Conservation (phyloP, 2,113 vertebrate species). For the Pseudopodoces humilis region DNA sequence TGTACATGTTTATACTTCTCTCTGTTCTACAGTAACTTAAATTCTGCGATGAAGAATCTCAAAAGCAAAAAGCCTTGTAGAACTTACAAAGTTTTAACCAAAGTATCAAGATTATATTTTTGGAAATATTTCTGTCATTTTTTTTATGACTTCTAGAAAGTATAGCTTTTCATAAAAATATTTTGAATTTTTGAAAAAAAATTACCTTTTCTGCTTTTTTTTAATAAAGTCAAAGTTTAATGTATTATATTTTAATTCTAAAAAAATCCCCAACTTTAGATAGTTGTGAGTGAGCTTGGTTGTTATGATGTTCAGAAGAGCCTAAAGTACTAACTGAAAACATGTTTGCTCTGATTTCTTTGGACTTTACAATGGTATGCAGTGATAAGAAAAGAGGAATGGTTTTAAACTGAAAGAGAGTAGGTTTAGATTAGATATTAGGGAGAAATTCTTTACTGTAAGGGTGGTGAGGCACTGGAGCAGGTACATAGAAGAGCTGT, state of each 20-base stretch:
- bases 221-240: background rate
- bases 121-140: background rate
- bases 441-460: background rate
- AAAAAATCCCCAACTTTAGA: background rate
- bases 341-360: background rate
- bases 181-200: background rate
- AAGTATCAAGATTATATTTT: background rate
- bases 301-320: background rate
- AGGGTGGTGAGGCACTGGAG: background rate
- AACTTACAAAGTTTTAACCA: background rate
- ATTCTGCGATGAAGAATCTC: background rate
- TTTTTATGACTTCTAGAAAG: background rate
- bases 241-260: background rate
- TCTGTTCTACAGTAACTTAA: background rate
- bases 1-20: background rate
- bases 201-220: background rate
- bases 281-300: background rate
- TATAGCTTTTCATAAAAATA: background rate
- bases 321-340: background rate
- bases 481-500: background rate
- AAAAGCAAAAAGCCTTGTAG: background rate
- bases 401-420: background rate
- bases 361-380: background rate
- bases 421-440: background rate
- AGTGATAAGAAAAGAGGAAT: background rate